Base-by-base conservation (phyloP, 1,140 invertebrate genomes). In the Thaumatotibia leucotreta region DNA sequence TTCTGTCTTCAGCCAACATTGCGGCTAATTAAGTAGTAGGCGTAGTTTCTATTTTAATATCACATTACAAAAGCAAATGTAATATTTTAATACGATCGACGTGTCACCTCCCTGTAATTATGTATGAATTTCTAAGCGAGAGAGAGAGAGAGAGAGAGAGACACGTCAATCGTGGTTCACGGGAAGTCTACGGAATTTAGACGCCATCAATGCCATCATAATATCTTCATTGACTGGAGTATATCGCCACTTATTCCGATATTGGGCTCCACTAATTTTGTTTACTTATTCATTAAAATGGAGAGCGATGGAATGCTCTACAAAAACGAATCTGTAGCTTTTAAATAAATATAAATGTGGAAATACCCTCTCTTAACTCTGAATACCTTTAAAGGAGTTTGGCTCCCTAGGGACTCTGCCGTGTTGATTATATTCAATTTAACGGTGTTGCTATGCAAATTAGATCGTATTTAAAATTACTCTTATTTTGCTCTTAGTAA, bases 231-330 rank as follows among this genome's bases (percentile, higher is more conserved):
- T 39, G 4, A 39, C 17, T 20, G 17, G 39, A 20, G 17, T 45
- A 45, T 17, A 20, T 45, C 6, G 39, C 77, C 80, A 81, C 79
- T 83, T 85, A 88, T 85, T 86, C 75, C 82, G 75, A 81, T 85
- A 85, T 84, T 79, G 80, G 82, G 75, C 79, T 74, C 72, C 80
- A 88, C 86, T 88, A 88, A 88, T 86, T 86, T 86, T 83, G 80
- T 88, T 86, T 88, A 87, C 78, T 87, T 88, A 87, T 88, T 88
- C 86, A 86, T 86, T 88, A 87, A 84, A 84, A 83, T 81, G 76
- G 77, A 83, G 82, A 85, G 79, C 69, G 69, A 83, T 78, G 76
- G 75, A 83, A 79, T 78, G 75, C 71, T 78, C 74, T 79, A 73
- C 75, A 69, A 77, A 79, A 72, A 65, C 77, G 67, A 66, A 73